Conservation (phyloP, 2,888 invertebrate genomes). For the Holacanthella duospinosa region DNA sequence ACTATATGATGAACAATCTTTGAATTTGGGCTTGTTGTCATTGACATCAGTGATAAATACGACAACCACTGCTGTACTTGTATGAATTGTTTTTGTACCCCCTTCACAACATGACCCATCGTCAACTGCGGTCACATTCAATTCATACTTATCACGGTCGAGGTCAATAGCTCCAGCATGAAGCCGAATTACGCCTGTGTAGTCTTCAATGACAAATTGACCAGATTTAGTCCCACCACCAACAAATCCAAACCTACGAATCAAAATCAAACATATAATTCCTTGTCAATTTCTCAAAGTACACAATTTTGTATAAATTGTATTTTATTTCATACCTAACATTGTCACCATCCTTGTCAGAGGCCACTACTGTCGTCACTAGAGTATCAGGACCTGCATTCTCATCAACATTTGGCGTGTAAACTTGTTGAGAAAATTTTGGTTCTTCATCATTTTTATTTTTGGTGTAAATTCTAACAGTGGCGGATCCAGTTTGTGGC, state of each 20-base stretch:
- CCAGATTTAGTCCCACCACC: slow-evolving; percentile 76
- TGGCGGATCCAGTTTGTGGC: slow-evolving; percentile 80
- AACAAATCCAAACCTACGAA: slow-evolving; percentile 49
- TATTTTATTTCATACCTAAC: slow-evolving; percentile 58
- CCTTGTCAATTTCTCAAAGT: not conserved
- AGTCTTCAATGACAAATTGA: slow-evolving; percentile 89
- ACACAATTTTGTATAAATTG: no score
- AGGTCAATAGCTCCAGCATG: slow-evolving; percentile 76
- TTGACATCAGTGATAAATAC: slow-evolving; percentile 96
- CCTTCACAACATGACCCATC: slow-evolving; percentile 94
- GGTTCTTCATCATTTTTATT: slow-evolving; percentile 97
- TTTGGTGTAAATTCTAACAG: slow-evolving; percentile 90
- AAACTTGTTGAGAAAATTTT: slow-evolving; percentile 90
- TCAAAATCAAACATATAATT: not conserved
- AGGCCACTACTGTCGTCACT: slow-evolving; percentile 92
- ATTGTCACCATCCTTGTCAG: slow-evolving; percentile 94
- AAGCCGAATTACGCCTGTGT: slow-evolving; percentile 83
- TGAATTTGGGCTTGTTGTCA: slow-evolving; percentile 95
- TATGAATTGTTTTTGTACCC: slow-evolving; percentile 75
- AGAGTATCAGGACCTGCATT: slow-evolving; percentile 90
- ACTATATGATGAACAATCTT: slow-evolving; percentile 82
- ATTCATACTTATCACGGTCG: slow-evolving; percentile 85
- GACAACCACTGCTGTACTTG: slow-evolving; percentile 86
- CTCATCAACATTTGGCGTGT: slow-evolving; percentile 91
- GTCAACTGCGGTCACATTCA: slow-evolving; percentile 94